These are phyloP conservation scores for Gymnogyps californianus DNA, from an alignment of 2,113 vertebrate species.

Conservation along the genomic window DNA sequence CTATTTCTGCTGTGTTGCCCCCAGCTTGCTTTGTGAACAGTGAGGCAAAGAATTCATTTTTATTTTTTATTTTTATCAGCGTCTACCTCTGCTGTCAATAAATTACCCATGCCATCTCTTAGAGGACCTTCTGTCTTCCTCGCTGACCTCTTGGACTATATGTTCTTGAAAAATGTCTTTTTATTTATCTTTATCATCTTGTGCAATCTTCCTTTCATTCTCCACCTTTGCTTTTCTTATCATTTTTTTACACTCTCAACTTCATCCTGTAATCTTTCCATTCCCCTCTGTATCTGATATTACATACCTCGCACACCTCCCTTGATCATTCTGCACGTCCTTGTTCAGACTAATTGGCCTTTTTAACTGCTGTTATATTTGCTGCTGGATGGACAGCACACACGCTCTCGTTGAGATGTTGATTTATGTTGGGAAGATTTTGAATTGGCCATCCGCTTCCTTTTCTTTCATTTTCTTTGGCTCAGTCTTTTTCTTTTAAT, in stretches of 20 bases:
- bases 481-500: not conserved
- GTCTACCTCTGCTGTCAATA: slow-evolving; percentile 63
- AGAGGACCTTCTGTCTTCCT: slow-evolving; percentile 64
- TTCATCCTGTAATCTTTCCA: slow-evolving; percentile 65
- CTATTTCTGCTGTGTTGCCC: slow-evolving; percentile 48
- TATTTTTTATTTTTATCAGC: slow-evolving; percentile 26
- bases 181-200: slow-evolving; percentile 65
- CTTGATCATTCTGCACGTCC: not conserved
- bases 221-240: slow-evolving; percentile 64
- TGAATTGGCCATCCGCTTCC: not conserved
- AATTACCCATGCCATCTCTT: slow-evolving; percentile 58
- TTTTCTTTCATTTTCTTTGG: not conserved
- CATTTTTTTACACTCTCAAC: slow-evolving; percentile 52
- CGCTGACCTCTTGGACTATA: slow-evolving; percentile 50
- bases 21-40: slow-evolving; percentile 54
- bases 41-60: slow-evolving; percentile 23
- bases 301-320: slow-evolving; percentile 5
- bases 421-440: slow-evolving; percentile 27
- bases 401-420: not conserved
- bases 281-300: slow-evolving; percentile 65
- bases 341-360: slow-evolving; percentile 53
- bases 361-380: slow-evolving; percentile 39
- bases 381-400: slow-evolving; percentile 7
- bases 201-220: slow-evolving; percentile 59
- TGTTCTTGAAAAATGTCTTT: slow-evolving; percentile 62